A percentile compares a stretch with the other conserved stretches of the same genome.
Conservation (phyloP, 2,797 vertebrate species). For the Anniella stebbinsi region DNA sequence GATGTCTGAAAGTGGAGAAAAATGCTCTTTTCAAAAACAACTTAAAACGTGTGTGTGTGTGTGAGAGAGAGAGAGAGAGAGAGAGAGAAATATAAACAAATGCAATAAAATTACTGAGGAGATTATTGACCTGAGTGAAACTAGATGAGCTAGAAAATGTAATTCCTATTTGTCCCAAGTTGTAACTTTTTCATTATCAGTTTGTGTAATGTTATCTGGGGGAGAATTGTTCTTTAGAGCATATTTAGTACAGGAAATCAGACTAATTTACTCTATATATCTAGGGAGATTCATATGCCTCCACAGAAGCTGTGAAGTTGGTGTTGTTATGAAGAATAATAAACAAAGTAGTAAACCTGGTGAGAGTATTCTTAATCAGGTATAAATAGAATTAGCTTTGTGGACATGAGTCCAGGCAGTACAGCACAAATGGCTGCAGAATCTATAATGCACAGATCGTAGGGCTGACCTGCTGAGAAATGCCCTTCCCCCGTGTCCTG, state of each 20-base stretch:
- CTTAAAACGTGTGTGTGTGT: slow-evolving; percentile 41
- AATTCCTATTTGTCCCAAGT: slow-evolving; percentile 47
- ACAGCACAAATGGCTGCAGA: background rate
- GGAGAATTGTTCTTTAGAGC: slow-evolving; percentile 37
- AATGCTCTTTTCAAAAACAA: slow-evolving; percentile 72
- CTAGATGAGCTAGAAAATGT: slow-evolving; percentile 58
- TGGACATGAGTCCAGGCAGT: rapidly evolving
- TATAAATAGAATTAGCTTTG: background rate
- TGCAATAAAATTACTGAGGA: slow-evolving; percentile 62
- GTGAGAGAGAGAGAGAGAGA: slow-evolving; percentile 46
- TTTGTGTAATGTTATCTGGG: slow-evolving; percentile 41
- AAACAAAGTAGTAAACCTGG: background rate
- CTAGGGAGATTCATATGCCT: background rate
- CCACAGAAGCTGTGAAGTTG: background rate
- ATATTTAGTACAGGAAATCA: slow-evolving; percentile 30
- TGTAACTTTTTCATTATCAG: slow-evolving; percentile 48
- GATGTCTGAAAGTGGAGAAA: slow-evolving; percentile 61
- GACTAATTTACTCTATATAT: slow-evolving; percentile 13
- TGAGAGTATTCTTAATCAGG: background rate
- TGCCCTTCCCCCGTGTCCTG: too few species aligned
- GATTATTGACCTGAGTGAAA: slow-evolving; percentile 64
- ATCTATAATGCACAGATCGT: background rate
- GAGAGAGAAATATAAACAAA: slow-evolving; percentile 55
- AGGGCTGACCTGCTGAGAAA: too few species aligned
- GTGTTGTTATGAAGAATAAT: slow-evolving; percentile 25